Conservation (phyloP, 2,113 vertebrate species). For the Cettia cetti region DNA sequence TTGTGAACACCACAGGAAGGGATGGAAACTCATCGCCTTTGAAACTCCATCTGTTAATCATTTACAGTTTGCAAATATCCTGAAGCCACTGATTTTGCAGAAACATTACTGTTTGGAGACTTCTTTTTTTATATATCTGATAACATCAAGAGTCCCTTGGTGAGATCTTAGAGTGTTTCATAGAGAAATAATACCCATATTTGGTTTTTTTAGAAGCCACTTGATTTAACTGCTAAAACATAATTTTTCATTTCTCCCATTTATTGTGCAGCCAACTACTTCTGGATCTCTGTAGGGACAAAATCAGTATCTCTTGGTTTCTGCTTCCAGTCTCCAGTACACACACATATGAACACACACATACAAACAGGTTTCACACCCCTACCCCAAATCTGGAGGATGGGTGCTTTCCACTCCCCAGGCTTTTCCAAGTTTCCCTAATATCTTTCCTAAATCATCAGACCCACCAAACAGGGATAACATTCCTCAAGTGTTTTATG, state of each 20-base stretch:
- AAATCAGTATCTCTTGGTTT: neutral
- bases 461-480: neutral
- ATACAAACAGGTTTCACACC: neutral
- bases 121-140: neutral
- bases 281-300: neutral
- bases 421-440: neutral
- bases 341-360: rapidly evolving
- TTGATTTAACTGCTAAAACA: neutral
- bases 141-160: neutral
- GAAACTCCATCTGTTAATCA: neutral
- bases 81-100: neutral
- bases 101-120: neutral
- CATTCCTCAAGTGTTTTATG: neutral
- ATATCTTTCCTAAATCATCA: neutral
- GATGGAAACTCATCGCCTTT: rapidly evolving
- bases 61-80: neutral
- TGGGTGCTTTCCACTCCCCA: neutral
- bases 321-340: neutral
- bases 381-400: neutral
- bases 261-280: neutral
- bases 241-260: neutral
- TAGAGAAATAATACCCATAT: neutral
- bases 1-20: neutral
- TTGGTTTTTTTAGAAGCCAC: neutral
- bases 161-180: neutral